phyloP scores from a whole-genome alignment of 2,113 vertebrate genomes.

The Festucalex cinctus region DNA sequence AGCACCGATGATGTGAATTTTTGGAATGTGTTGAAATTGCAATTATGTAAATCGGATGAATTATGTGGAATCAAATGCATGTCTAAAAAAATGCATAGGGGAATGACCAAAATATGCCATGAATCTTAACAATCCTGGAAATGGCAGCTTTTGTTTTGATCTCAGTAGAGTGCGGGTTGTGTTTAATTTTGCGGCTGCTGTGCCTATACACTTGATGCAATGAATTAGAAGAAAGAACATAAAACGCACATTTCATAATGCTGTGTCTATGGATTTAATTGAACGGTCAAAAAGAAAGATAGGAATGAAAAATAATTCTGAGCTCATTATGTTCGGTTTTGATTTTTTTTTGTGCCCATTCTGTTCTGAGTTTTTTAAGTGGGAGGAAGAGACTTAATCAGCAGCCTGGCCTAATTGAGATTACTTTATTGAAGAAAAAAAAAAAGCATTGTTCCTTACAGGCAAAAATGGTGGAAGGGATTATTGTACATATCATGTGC shows the following conservation, averaged over 20 bases:
- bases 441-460: constrained; percentile 31
- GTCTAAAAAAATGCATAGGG: no score
- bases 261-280: constrained; percentile 9
- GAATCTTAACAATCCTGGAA: background rate
- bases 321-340: constrained; percentile 4
- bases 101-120: background rate
- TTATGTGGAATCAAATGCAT: no score
- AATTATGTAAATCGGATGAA: no score
- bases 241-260: background rate
- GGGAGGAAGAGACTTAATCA: constrained; percentile 34
- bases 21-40: no score
- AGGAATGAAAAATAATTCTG: constrained; percentile 8
- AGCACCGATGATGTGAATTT: no score
- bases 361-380: constrained; percentile 29
- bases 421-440: constrained; percentile 29
- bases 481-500: constrained; percentile 58
- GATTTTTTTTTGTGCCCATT: constrained; percentile 16
- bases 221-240: background rate
- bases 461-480: constrained; percentile 47
- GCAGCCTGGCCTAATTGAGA: constrained; percentile 49
- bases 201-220: background rate
- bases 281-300: constrained; percentile 1
- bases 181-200: background rate
- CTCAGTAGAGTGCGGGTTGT: background rate
- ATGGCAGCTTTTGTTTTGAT: background rate